Evolutionary conservation across 2,888 invertebrate species (phyloP).

Genomic region (Creontiades dilutus): DNA sequence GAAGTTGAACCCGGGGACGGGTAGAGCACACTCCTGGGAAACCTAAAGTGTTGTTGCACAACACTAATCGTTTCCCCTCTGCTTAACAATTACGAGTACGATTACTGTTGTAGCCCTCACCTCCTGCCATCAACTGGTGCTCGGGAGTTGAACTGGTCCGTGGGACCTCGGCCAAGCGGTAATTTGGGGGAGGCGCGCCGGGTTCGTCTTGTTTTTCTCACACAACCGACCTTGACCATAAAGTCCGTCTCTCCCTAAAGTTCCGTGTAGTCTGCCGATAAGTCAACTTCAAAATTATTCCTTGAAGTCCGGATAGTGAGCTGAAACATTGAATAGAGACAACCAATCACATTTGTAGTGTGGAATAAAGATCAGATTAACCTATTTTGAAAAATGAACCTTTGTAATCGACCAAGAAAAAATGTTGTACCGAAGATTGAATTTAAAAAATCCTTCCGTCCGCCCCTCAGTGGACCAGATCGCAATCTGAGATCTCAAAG

Average conservation of each 20-base stretch:
- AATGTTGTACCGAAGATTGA: too few relatives aligned
- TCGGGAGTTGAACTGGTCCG: not conserved
- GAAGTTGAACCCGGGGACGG: conserved; percentile 12
- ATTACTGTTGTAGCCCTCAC: conserved; percentile 9
- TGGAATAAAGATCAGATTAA: too few relatives aligned
- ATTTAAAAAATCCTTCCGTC: too few relatives aligned
- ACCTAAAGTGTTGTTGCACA: conserved; percentile 55
- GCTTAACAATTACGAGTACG: conserved; percentile 49
- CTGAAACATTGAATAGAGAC: too few relatives aligned
- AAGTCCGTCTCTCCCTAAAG: not conserved
- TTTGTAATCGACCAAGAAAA: too few relatives aligned
- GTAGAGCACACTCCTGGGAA: conserved; percentile 64
- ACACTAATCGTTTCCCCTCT: conserved; percentile 59
- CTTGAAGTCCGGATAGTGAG: too few relatives aligned
- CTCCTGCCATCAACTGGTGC: not conserved
- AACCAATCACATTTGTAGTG: too few relatives aligned
- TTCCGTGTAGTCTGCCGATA: not conserved
- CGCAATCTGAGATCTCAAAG: too few relatives aligned
- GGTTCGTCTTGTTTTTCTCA: not conserved
- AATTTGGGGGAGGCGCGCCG: conserved; percentile 27
- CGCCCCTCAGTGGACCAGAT: too few relatives aligned
- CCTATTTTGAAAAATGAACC: too few relatives aligned
- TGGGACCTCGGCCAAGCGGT: conserved; percentile 37
- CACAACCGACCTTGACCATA: conserved; percentile 8
- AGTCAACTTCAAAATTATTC: too few relatives aligned